Evolutionary conservation across 2,888 invertebrate genomes (phyloP).

Genomic region (Drosophila sordidapex): DNA sequence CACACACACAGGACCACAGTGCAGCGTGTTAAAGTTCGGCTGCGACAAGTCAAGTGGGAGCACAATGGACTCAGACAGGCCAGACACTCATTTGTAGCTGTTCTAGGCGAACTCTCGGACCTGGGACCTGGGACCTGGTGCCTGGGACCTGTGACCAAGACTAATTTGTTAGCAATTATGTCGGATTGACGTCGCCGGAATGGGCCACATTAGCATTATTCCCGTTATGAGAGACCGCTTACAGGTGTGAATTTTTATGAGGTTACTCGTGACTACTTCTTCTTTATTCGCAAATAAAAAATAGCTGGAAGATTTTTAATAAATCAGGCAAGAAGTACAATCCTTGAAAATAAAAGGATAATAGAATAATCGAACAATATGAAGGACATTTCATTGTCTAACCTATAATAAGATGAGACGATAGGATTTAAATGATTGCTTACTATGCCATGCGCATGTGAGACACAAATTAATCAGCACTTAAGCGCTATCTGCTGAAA

Average conservation of each 20-base stretch:
- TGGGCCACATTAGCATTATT: constrained; percentile 76
- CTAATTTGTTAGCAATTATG: constrained; percentile 80
- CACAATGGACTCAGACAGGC: constrained; percentile 50
- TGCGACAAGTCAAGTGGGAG: constrained; percentile 54
- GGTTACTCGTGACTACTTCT: constrained; percentile 2
- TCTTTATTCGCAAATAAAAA: not conserved
- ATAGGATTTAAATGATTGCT: accelerated
- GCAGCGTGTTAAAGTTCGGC: constrained; percentile 60
- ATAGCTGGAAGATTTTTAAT: not conserved
- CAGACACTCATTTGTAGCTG: constrained; percentile 53
- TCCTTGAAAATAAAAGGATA: too few species aligned
- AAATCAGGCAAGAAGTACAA: not conserved
- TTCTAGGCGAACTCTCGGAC: not conserved
- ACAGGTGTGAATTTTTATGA: constrained; percentile 53
- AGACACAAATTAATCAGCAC: not conserved
- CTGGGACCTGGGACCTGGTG: not conserved
- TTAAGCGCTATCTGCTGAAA: not conserved
- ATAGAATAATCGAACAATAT: too few species aligned
- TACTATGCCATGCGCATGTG: not conserved
- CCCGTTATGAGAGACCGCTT: constrained; percentile 63
- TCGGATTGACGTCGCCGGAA: constrained; percentile 66
- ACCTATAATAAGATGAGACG: too few species aligned
- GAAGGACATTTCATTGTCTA: too few species aligned
- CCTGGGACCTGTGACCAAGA: constrained; percentile 55
- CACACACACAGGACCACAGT: constrained; percentile 17